Percentiles rank a stretch among this genome's conserved stretches.
These are phyloP conservation scores for Holotrichia oblita DNA, from an alignment of 1,140 invertebrate genomes.

Conservation along the genomic window DNA sequence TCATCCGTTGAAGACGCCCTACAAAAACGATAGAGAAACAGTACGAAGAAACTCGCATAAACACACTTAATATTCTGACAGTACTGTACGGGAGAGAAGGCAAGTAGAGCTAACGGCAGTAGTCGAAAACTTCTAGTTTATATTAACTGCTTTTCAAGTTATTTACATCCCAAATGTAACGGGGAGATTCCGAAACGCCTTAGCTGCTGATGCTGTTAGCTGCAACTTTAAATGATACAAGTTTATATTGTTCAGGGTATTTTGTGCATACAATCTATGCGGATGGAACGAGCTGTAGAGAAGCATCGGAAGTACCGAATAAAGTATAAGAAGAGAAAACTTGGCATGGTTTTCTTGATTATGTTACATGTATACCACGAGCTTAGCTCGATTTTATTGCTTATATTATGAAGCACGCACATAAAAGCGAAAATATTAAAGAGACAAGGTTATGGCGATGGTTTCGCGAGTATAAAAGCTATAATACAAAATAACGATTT, in stretches of 20 bases:
- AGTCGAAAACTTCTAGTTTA: slow-evolving; percentile 28
- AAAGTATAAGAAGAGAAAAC: not conserved
- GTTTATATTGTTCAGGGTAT: slow-evolving; percentile 28
- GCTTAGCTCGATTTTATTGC: not conserved
- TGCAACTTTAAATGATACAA: slow-evolving; percentile 35
- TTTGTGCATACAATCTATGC: slow-evolving; percentile 31
- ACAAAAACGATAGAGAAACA: not conserved
- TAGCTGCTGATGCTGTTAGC: not conserved
- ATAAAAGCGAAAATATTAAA: not conserved
- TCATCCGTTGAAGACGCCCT: not conserved
- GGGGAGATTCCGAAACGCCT: slow-evolving; percentile 10
- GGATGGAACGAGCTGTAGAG: too few relatives aligned
- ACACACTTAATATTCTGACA: slow-evolving; percentile 32
- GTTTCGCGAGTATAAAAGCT: not conserved
- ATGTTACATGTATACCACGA: not conserved
- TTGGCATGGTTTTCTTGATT: not conserved
- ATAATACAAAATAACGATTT: not conserved
- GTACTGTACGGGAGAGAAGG: not conserved
- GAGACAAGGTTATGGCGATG: not conserved
- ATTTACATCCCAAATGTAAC: slow-evolving; percentile 30
- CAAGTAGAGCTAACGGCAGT: not conserved
- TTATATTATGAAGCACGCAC: not conserved
- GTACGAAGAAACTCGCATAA: slow-evolving; percentile 24
- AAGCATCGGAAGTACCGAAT: not conserved
- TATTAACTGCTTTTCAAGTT: slow-evolving; percentile 31